phyloP scores from a whole-genome alignment of 2,113 vertebrate species.

The Columbina picui region DNA sequence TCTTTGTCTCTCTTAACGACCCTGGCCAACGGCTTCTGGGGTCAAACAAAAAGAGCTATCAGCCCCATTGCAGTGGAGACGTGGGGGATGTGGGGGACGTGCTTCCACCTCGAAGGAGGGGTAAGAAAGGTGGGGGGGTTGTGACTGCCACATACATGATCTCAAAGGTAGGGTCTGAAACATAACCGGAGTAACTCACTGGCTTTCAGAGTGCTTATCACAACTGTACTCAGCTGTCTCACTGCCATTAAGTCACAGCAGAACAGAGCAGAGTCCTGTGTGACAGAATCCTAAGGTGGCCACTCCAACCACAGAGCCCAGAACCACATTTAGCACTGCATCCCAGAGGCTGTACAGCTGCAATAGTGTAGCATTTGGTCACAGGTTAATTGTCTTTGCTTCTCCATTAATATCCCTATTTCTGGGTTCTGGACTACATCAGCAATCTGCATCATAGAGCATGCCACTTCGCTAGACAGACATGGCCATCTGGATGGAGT shows the following conservation, averaged over 20 bases:
- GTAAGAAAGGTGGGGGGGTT: too few relatives aligned
- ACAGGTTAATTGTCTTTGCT: neutral
- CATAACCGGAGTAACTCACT: fast-evolving
- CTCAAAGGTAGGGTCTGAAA: neutral
- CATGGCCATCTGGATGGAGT: fast-evolving
- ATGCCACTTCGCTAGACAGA: neutral
- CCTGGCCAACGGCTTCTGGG: too few relatives aligned
- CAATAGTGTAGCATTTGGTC: neutral
- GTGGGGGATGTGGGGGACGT: too few relatives aligned
- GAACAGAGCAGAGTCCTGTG: neutral
- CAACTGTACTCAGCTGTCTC: neutral
- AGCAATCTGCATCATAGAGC: neutral
- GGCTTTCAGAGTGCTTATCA: neutral
- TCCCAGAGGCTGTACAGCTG: neutral
- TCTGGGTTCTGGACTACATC: neutral
- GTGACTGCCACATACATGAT: too few relatives aligned
- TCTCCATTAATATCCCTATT: neutral
- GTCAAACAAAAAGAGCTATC: too few relatives aligned
- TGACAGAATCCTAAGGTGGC: neutral
- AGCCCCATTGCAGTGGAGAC: too few relatives aligned
- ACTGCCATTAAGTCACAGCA: neutral
- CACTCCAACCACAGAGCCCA: neutral
- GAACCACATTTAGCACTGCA: neutral
- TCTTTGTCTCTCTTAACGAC: too few relatives aligned
- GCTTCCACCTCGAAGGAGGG: too few relatives aligned